Evolutionary conservation across 92 coral and sea anemone genomes (phyloP).

Genomic region (Zoanthus solanderi): DNA sequence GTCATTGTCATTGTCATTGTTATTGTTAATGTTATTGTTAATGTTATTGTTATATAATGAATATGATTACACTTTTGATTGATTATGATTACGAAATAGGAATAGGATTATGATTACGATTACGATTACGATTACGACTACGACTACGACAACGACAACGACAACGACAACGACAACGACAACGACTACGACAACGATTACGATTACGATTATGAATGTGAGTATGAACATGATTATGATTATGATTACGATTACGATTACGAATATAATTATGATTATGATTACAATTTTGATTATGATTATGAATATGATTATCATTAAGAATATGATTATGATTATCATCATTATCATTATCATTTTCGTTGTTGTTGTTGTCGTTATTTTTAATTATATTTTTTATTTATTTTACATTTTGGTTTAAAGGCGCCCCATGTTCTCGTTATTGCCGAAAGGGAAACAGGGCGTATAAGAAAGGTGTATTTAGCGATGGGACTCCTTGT

Average conservation of each 20-base stretch:
- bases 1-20: neutral
- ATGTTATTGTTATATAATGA: neutral
- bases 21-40: neutral
- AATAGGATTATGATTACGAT: neutral
- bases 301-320: no score
- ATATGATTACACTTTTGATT: no score
- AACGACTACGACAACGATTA: no score
- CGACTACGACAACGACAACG: no score
- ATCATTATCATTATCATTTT: neutral
- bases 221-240: no score
- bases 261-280: no score
- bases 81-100: no score
- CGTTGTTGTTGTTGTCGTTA: neutral
- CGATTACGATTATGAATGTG: no score
- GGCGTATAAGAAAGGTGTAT: neutral
- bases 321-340: no score
- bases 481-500: slow-evolving; percentile 26
- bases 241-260: no score
- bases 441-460: neutral
- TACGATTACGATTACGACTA: neutral
- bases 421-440: slow-evolving; percentile 17
- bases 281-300: no score
- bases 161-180: no score
- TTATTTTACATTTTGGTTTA: neutral
- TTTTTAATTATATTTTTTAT: neutral